Evolutionary conservation across 1,140 invertebrate species (phyloP).

Genomic region (Leptoteleia sp.): DNA sequence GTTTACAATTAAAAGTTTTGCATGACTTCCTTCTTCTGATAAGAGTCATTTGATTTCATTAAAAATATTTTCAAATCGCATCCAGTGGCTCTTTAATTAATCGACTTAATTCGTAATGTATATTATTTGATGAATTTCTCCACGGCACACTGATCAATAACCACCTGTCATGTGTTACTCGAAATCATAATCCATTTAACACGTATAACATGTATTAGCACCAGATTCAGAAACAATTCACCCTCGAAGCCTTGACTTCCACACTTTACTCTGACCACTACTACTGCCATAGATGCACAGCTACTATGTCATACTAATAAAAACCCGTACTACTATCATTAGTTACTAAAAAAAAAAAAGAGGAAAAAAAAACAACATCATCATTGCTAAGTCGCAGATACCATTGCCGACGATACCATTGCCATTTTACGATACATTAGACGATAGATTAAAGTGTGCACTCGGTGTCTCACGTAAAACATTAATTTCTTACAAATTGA

Average conservation of each 20-base stretch:
- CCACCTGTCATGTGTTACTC: constrained; percentile 35
- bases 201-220: constrained; percentile 46
- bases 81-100: constrained; percentile 7
- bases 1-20: constrained; percentile 3
- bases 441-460: constrained; percentile 66
- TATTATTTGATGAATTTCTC: constrained; percentile 38
- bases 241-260: constrained; percentile 78
- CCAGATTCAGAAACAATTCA: constrained; percentile 63
- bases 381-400: constrained; percentile 54
- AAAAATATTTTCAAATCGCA: neutral
- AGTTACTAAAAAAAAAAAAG: constrained; percentile 65
- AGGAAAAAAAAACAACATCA: constrained; percentile 65
- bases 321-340: constrained; percentile 65
- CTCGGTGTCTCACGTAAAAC: constrained; percentile 72
- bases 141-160: constrained; percentile 44
- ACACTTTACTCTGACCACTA: constrained; percentile 78
- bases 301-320: constrained; percentile 65
- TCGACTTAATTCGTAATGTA: constrained; percentile 8
- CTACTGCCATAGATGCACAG: constrained; percentile 65
- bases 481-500: constrained; percentile 8
- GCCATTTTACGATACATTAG: constrained; percentile 38
- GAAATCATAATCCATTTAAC: constrained; percentile 60
- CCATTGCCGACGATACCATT: constrained; percentile 42
- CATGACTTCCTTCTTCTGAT: constrained; percentile 5
- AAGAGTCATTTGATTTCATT: neutral